phyloP scores from a whole-genome alignment of 2,113 vertebrate species.

The Hydropotes inermis region DNA sequence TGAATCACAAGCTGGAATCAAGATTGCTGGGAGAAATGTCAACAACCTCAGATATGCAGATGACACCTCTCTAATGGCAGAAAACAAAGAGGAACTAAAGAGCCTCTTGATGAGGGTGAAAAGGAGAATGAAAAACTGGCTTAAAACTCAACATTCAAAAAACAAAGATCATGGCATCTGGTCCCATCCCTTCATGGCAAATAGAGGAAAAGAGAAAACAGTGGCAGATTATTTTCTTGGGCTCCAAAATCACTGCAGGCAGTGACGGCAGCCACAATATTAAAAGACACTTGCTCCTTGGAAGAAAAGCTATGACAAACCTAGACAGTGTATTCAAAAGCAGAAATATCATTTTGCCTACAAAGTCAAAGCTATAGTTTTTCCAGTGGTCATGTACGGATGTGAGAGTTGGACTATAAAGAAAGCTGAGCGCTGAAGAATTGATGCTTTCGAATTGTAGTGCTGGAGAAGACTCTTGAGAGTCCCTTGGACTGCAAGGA shows the following conservation, averaged over 20 bases:
- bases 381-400: background rate
- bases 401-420: background rate
- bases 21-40: background rate
- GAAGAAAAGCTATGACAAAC: background rate
- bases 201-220: background rate
- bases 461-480: background rate
- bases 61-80: background rate
- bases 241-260: background rate
- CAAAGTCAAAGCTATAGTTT: background rate
- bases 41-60: background rate
- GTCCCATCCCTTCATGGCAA: background rate
- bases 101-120: background rate
- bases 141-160: background rate
- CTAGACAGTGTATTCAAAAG: background rate
- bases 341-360: background rate
- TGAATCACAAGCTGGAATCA: background rate
- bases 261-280: background rate
- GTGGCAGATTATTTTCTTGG: background rate
- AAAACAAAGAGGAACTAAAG: background rate
- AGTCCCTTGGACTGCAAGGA: background rate
- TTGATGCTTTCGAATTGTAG: background rate
- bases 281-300: background rate
- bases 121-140: background rate
- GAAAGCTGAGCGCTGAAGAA: background rate
- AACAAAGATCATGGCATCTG: background rate